Evolutionary conservation across 2,888 invertebrate species (phyloP).

Genomic region (Corbicula japonica): DNA sequence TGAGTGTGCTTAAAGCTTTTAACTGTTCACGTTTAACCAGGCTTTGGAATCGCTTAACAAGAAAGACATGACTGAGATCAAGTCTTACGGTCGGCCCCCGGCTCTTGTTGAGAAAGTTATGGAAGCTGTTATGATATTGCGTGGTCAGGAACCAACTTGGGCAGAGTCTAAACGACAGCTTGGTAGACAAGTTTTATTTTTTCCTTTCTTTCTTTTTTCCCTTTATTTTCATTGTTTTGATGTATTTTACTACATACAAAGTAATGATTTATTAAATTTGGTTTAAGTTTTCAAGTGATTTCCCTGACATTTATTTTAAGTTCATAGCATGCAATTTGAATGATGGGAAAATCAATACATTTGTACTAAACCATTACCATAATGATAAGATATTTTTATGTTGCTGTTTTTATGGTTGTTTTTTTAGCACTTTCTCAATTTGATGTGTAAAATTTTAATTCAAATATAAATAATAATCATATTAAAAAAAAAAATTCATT

Average conservation of each 20-base stretch:
- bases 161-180: conserved; percentile 94
- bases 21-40: conserved; percentile 52
- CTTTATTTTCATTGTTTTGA: background rate
- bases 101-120: conserved; percentile 94
- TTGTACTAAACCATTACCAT: background rate
- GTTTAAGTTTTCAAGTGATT: too few relatives aligned
- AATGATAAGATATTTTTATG: background rate
- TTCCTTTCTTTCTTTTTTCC: background rate
- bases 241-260: background rate
- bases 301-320: too few relatives aligned
- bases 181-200: conserved; percentile 86
- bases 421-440: too few relatives aligned
- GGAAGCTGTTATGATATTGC: conserved; percentile 95
- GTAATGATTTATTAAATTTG: too few relatives aligned
- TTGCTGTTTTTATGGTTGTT: background rate
- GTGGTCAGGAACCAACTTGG: conserved; percentile 94
- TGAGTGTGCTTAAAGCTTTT: too few relatives aligned
- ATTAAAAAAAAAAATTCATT: too few relatives aligned
- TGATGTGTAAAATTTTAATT: too few relatives aligned
- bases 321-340: too few relatives aligned
- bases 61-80: conserved; percentile 92
- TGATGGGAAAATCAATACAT: too few relatives aligned
- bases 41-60: conserved; percentile 85
- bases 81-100: conserved; percentile 95
- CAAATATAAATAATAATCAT: too few relatives aligned